A percentile compares a stretch with the other conserved stretches of the same genome.
Conservation (phyloP, 2,797 vertebrate genomes). For the Galagoides demidoff region DNA sequence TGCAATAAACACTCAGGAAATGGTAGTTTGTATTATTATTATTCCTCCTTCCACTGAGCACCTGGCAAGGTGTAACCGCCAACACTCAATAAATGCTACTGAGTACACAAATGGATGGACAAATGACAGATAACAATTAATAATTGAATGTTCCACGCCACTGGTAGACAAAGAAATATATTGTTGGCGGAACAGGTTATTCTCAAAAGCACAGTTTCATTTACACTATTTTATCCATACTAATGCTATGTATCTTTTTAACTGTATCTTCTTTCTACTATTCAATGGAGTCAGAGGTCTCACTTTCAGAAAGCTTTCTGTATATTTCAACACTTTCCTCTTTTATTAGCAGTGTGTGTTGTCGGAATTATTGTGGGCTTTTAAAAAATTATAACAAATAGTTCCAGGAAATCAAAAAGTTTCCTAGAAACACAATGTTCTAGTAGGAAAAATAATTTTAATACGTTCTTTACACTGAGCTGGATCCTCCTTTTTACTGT, state of each 20-base stretch:
- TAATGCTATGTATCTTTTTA: not conserved
- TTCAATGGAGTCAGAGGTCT: slow-evolving; percentile 16
- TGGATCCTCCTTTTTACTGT: not conserved
- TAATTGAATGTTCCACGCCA: not conserved
- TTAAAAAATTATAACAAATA: slow-evolving; percentile 48
- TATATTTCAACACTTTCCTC: slow-evolving; percentile 33
- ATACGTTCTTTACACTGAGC: not conserved
- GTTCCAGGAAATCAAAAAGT: slow-evolving; percentile 54
- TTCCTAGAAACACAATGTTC: slow-evolving; percentile 39
- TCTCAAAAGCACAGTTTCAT: not conserved
- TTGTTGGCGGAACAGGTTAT: not conserved
- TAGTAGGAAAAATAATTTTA: slow-evolving; percentile 18
- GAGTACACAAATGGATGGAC: not conserved
- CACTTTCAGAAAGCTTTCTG: slow-evolving; percentile 1
- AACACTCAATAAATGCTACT: not conserved
- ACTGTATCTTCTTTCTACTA: slow-evolving; percentile 15
- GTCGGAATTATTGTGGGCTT: slow-evolving; percentile 16
- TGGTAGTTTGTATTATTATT: not conserved
- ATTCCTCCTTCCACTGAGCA: not conserved
- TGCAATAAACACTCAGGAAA: slow-evolving; percentile 9
- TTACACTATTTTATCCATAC: not conserved
- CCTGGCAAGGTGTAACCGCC: not conserved
- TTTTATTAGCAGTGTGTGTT: slow-evolving; percentile 17
- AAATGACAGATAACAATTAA: not conserved
- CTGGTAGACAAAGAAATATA: slow-evolving; percentile 7